Percentiles rank a stretch among this genome's conserved stretches.
Evolutionary conservation across 1,140 invertebrate genomes (phyloP).

Genomic region (Pygmarrhopalites habei): DNA sequence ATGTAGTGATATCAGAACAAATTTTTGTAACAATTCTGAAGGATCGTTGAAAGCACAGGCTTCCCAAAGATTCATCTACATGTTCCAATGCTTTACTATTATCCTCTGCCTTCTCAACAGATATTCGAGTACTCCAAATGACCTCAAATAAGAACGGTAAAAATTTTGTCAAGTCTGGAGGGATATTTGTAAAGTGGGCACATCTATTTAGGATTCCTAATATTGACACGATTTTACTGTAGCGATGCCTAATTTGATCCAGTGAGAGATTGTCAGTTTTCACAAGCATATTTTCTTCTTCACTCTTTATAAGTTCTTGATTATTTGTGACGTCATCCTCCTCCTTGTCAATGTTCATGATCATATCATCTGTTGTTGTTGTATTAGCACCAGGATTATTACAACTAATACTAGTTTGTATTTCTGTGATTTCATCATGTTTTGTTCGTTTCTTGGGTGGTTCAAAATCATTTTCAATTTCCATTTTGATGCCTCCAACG

Average conservation of each 20-base stretch:
- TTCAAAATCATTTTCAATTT: background rate
- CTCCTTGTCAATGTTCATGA: too few species aligned
- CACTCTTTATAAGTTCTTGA: too few species aligned
- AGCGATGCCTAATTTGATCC: background rate
- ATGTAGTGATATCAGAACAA: slow-evolving; percentile 1
- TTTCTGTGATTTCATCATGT: too few species aligned
- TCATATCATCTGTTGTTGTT: too few species aligned
- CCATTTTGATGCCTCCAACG: background rate
- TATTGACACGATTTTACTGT: background rate
- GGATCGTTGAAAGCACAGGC: slow-evolving; percentile 3
- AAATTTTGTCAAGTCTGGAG: background rate
- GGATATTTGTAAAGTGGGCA: background rate
- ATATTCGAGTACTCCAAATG: background rate
- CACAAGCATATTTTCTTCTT: too few species aligned
- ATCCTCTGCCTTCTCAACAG: background rate
- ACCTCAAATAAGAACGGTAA: slow-evolving; percentile 6
- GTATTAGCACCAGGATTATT: too few species aligned
- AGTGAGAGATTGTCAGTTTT: too few species aligned
- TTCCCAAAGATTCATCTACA: background rate
- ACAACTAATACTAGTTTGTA: too few species aligned
- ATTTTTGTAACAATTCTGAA: background rate
- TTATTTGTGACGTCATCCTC: too few species aligned
- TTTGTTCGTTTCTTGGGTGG: too few species aligned
- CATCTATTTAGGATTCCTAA: background rate
- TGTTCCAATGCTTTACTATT: background rate